phyloP scores from a whole-genome alignment of 2,888 invertebrate genomes.

The Euproctis similis region DNA sequence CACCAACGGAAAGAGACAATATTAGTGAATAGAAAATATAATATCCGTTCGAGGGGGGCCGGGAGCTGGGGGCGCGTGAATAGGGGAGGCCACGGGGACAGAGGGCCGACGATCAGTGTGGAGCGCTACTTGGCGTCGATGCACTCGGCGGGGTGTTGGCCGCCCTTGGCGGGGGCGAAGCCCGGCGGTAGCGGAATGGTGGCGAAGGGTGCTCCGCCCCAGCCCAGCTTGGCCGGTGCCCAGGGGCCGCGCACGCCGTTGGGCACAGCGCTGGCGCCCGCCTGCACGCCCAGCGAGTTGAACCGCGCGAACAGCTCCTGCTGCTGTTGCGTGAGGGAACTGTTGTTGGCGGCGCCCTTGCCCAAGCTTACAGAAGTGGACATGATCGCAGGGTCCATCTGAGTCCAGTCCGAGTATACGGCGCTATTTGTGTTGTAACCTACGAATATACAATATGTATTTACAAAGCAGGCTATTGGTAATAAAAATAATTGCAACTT shows the following conservation, averaged over 20 bases:
- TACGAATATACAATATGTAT: constrained; percentile 25
- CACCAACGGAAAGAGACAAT: constrained; percentile 57
- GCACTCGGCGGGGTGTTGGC: constrained; percentile 62
- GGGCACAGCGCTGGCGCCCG: constrained; percentile 15
- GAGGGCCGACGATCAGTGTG: constrained; percentile 1
- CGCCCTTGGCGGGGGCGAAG: constrained; percentile 58
- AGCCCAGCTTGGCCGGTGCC: constrained; percentile 29
- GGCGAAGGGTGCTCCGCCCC: constrained; percentile 31
- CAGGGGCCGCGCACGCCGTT: constrained; percentile 7
- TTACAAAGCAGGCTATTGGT: not conserved
- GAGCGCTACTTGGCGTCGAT: constrained; percentile 68
- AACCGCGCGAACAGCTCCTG: constrained; percentile 62
- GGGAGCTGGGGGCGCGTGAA: constrained; percentile 20
- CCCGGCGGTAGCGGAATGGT: constrained; percentile 63
- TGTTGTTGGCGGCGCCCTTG: constrained; percentile 30
- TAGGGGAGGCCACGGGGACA: too few relatives aligned
- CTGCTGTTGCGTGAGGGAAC: constrained; percentile 33
- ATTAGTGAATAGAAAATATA: constrained; percentile 49
- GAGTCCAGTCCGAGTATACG: constrained; percentile 88
- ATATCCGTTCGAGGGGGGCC: constrained; percentile 31
- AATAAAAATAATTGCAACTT: too few relatives aligned
- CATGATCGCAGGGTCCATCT: constrained; percentile 95
- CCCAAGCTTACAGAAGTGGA: constrained; percentile 80
- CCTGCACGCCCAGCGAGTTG: constrained; percentile 46
- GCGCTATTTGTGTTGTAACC: constrained; percentile 48